Evolutionary conservation across 1,140 invertebrate genomes (phyloP), one percentile per base, ranked within the genome.

Genomic region (Saxidomus purpurata): DNA sequence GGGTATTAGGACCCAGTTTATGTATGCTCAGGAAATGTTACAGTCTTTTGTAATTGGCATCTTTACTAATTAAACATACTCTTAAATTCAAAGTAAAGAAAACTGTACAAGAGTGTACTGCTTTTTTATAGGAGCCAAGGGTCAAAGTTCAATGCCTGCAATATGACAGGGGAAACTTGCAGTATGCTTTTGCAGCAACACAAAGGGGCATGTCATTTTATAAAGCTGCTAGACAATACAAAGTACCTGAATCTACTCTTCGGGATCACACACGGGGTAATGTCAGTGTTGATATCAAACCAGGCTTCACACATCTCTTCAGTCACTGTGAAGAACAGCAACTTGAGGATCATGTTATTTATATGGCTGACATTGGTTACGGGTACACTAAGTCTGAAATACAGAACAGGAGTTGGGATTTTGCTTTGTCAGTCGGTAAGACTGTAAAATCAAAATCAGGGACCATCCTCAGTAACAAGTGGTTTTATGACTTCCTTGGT

Each of bases 401-500:
- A 22, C 63, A 69, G 52, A 55, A 55, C 38, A 49, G 71, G 43
- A 63, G 47, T 13, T 43, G 15, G 19, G 87, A 89, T 25, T 89
- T 11, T 83, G 80, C 77, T 19, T 22, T 13, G 17, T 87, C 71
- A 25, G 17, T 61, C 81, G 52, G 77, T 19, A 88, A 80, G 43
- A 80, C 3, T n/a, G 76, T 55, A 36, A 77, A 49, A 15, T 22
- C 67, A 6, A 85, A 77, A 34, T 15, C 49, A 61, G 11, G 67
- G 13, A 31, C 47, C 25, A 13, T 25, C 31, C 38, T 86, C 0
- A 76, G 88, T 61, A 34, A 90, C 31, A 6, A 6, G 13, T 84
- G 88, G 88, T 79, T 90, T 77, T 80, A 90, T 67, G 69, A 22
- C 13, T 90, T 85, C 28, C 4, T 80, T 71, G 43, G 80, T 49